Conservation (phyloP, 1,140 invertebrate genomes). For the Drosophila arizonae region DNA sequence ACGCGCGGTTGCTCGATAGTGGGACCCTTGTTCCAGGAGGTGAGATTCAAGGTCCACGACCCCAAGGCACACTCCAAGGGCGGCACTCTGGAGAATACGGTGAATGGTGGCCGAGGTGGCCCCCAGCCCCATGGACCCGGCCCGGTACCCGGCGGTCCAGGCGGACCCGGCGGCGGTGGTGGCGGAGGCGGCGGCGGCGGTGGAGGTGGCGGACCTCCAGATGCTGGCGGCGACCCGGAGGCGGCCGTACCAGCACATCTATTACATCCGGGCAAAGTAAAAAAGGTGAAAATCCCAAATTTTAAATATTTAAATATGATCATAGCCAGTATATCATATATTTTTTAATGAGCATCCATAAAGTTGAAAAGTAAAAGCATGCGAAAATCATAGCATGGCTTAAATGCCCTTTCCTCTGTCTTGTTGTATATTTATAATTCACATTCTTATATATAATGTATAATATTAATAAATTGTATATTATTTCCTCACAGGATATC, state of each 20-base stretch:
- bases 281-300: conserved; percentile 55
- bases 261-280: conserved; percentile 90
- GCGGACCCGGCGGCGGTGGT: conserved; percentile 83
- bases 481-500: conserved; percentile 85
- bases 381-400: too few relatives aligned
- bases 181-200: conserved; percentile 85
- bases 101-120: conserved; percentile 90
- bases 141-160: conserved; percentile 64
- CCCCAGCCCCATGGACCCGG: conserved; percentile 83
- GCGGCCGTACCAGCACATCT: conserved; percentile 89
- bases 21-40: conserved; percentile 93
- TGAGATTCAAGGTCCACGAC: conserved; percentile 96
- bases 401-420: too few relatives aligned
- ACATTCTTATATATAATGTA: too few relatives aligned
- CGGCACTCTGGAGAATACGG: conserved; percentile 93
- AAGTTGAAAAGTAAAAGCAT: too few relatives aligned
- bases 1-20: conserved; percentile 87
- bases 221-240: conserved; percentile 85
- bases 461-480: conserved; percentile 22
- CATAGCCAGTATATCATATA: too few relatives aligned
- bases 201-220: conserved; percentile 76
- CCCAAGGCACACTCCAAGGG: conserved; percentile 95
- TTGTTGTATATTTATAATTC: too few relatives aligned
- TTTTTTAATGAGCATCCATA: too few relatives aligned
- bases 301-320: too few relatives aligned